phyloP scores from a whole-genome alignment of 2,888 invertebrate genomes.

The Exocentrus adspersus region DNA sequence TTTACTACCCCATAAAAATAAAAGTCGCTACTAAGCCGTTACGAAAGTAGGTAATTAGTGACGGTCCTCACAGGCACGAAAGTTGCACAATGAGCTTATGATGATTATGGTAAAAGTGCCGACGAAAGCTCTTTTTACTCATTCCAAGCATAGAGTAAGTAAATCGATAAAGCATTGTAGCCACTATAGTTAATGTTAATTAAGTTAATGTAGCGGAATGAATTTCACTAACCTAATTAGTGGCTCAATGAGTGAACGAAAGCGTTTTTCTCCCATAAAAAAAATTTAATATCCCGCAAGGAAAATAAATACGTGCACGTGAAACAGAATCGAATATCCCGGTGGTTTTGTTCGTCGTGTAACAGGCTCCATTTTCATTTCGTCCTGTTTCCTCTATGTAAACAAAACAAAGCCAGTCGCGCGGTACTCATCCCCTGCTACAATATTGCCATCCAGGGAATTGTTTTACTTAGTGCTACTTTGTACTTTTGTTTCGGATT shows the following conservation, averaged over 20 bases:
- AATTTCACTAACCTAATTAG: not conserved
- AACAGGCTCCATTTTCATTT: not conserved
- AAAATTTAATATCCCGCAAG: too few species aligned
- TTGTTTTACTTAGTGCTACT: constrained; percentile 23
- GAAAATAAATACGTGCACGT: not conserved
- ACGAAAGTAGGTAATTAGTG: not conserved
- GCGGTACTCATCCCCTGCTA: constrained; percentile 10
- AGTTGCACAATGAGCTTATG: not conserved
- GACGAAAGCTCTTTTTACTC: not conserved
- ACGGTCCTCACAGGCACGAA: not conserved
- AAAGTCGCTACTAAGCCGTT: not conserved
- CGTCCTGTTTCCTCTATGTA: constrained; percentile 12
- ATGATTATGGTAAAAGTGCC: not conserved
- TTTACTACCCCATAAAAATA: not conserved
- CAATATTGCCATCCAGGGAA: constrained; percentile 27
- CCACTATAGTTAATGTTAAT: not conserved
- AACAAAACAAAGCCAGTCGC: constrained; percentile 20
- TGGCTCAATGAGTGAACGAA: too few species aligned
- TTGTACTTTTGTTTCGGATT: constrained; percentile 11
- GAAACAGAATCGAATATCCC: not conserved
- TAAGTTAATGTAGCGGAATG: not conserved
- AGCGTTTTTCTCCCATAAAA: too few species aligned
- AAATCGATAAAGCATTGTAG: not conserved
- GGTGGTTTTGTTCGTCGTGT: not conserved
- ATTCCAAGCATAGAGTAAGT: not conserved